Evolutionary conservation across 2,888 invertebrate genomes (phyloP), one percentile per base, ranked within the genome.

Genomic region (Melangyna quadrimaculata): DNA sequence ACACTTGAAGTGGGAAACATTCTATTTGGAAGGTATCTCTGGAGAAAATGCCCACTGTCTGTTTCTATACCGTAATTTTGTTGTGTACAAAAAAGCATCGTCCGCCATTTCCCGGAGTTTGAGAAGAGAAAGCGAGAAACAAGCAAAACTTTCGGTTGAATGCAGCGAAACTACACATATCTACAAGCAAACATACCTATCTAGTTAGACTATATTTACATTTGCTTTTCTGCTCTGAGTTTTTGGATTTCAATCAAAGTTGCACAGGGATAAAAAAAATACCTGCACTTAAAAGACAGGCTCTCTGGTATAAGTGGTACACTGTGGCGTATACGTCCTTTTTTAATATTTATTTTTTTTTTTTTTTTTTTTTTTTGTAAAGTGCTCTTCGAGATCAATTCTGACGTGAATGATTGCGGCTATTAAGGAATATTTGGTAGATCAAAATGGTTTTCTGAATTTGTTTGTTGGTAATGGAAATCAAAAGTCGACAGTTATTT

Each of bases 1-100:
- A 67, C 78, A 82, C 59, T 82, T 53, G 45, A 72, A 77, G 59
- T 71, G 72, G 72, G 12, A 65, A 77, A 55, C 59, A 72, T 63
- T 67, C 43, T 35, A 37, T 37, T 61, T 40, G 43, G n/a, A n/a
- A n/a, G n/a, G 32, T 37, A 61, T 72, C 67, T 67, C 77, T 24
- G 35, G 43, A 72, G 67, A 67, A 67, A 72, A 70, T 81, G 71
- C 65, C 81, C 48, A 81, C 77, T 82, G 81, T 82, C 51, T 53
- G 59, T 61, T 35, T 67, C 32, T 48, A 48, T 63, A 45, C 45
- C 45, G 45, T 65, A 51, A 67, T 51, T 67, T 67, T n/a, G 35
- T 67, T 67, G 67, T 67, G 35, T 51, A 67, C 32, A 51, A 67
- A 67, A n/a, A n/a, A 67, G 51, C 65, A 65, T 65, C 35, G n/a